Conservation (phyloP, 2,113 vertebrate genomes). For the Emydura subglobosa region DNA sequence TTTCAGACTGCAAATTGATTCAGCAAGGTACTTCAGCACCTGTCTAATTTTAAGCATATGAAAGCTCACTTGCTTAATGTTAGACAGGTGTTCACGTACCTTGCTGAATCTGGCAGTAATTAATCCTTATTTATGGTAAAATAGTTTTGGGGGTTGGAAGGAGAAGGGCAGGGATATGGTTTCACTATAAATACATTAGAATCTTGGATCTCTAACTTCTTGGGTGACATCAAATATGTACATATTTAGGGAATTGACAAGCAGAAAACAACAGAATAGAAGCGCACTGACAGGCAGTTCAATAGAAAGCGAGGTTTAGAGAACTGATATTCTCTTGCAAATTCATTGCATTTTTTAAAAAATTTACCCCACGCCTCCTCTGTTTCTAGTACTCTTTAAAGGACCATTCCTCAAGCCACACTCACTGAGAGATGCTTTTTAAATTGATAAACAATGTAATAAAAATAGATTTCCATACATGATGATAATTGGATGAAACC, state of each 20-base stretch:
- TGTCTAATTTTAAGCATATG: background rate
- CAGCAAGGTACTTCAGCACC: background rate
- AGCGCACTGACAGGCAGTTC: background rate
- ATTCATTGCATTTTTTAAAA: background rate
- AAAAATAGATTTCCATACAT: accelerated
- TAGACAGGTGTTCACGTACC: conserved; percentile 52
- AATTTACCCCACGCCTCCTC: background rate
- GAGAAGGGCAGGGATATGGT: background rate
- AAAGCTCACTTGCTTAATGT: background rate
- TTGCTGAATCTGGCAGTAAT: conserved; percentile 49
- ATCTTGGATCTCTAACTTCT: background rate
- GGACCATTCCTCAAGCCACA: background rate
- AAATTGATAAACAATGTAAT: background rate
- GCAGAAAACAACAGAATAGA: background rate
- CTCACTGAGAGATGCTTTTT: background rate
- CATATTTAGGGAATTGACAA: background rate
- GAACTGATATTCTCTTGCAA: background rate
- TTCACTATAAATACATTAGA: background rate
- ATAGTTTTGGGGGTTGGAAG: background rate
- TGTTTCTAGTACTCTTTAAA: background rate
- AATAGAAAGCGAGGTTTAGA: background rate
- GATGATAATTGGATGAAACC: no score
- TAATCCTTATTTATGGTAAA: accelerated
- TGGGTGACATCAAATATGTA: background rate
- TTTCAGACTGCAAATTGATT: background rate